Conservation (phyloP, 2,888 invertebrate genomes). For the Bibio marci region DNA sequence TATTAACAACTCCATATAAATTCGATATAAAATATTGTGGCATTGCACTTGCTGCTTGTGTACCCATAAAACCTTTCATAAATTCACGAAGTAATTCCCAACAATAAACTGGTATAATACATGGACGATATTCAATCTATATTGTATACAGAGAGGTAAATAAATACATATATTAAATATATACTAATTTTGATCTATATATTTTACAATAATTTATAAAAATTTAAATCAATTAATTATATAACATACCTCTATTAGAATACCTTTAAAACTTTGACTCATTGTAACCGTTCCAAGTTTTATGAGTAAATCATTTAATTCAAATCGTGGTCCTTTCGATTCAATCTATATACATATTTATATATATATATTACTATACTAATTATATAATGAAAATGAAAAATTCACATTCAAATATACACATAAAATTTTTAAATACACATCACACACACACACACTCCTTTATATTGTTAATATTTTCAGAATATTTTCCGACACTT, state of each 20-base stretch:
- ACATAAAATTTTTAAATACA: neutral
- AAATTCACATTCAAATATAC: too few species aligned
- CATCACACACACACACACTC: too few species aligned
- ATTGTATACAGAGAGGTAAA: conserved; percentile 1
- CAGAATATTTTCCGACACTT: too few species aligned
- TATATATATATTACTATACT: too few species aligned
- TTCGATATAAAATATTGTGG: conserved; percentile 38
- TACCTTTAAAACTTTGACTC: conserved; percentile 84
- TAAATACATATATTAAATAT: conserved; percentile 3
- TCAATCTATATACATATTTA: conserved; percentile 41
- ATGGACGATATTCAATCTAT: conserved; percentile 79
- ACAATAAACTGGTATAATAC: conserved; percentile 70
- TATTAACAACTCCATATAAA: conserved; percentile 33
- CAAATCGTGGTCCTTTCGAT: conserved; percentile 74
- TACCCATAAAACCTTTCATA: conserved; percentile 75
- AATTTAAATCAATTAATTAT: neutral
- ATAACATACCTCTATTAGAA: conserved; percentile 63
- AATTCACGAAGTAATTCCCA: conserved; percentile 88
- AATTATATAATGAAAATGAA: too few species aligned
- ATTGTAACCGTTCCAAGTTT: conserved; percentile 87
- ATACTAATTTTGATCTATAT: conserved; percentile 32
- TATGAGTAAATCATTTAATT: conserved; percentile 81
- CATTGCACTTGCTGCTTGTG: conserved; percentile 50
- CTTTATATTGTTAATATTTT: too few species aligned
- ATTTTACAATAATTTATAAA: neutral